A percentile compares a stretch with the other conserved stretches of the same genome.
Evolutionary conservation across 2,888 invertebrate genomes (phyloP).

Genomic region (Corbicula japonica): DNA sequence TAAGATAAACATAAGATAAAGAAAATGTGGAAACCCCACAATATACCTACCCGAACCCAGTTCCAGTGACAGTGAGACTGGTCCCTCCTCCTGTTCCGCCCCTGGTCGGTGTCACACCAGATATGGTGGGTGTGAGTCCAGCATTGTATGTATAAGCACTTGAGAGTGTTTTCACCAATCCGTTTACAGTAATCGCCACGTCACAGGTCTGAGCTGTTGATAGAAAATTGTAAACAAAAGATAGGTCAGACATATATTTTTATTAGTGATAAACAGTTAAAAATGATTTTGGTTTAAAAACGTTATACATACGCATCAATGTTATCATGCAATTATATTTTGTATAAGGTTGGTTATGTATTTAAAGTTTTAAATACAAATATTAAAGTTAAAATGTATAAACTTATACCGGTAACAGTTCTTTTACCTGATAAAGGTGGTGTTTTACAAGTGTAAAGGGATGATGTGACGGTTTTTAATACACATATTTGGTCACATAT

Average conservation of each 20-base stretch:
- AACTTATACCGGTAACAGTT: background rate
- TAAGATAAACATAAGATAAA: too few relatives aligned
- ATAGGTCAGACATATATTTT: background rate
- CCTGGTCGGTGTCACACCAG: constrained; percentile 73
- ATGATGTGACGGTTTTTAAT: constrained; percentile 51
- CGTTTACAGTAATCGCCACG: constrained; percentile 69
- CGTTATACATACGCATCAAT: background rate
- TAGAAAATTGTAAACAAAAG: background rate
- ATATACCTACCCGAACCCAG: constrained; percentile 82
- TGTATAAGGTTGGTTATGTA: background rate
- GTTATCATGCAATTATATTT: background rate
- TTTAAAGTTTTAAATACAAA: background rate
- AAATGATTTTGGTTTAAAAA: background rate
- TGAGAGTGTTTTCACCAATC: constrained; percentile 58
- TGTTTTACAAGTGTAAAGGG: constrained; percentile 69
- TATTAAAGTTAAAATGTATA: background rate
- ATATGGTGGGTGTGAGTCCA: constrained; percentile 74
- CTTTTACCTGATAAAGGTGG: constrained; percentile 57
- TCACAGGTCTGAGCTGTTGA: constrained; percentile 65
- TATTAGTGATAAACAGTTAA: background rate
- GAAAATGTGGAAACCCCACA: too few relatives aligned
- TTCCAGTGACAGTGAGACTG: constrained; percentile 78
- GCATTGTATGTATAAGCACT: constrained; percentile 71
- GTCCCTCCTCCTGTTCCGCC: constrained; percentile 84
- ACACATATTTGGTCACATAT: constrained; percentile 71